Evolutionary conservation across 2,113 vertebrate species (phyloP), one percentile per base, ranked within the genome.

Genomic region (Pandion haliaetus): DNA sequence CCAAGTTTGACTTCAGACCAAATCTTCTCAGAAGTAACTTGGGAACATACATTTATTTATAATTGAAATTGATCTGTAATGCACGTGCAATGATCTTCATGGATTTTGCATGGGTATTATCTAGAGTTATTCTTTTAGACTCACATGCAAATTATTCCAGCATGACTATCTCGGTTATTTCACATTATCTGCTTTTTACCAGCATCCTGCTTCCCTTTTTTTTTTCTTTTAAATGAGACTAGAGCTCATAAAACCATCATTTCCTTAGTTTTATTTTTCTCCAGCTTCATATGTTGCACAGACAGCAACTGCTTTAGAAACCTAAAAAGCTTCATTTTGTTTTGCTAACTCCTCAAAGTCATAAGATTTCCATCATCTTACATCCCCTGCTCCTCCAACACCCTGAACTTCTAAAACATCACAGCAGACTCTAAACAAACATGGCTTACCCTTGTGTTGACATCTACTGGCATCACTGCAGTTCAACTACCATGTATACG

Each of bases 131-230:
- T 78, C 55, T 73, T 69, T 17, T 17, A 65, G 40, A 69, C 14
- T 90, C 32, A 47, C 10, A n/a, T 28, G 62, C 13, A 83, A 58
- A 78, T 76, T 86, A 78, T 36, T 70, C 10, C 34, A 81, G 34
- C 31, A 25, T 62, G 9, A 84, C 14, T 52, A 13, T 49, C 26
- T 50, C 36, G 6, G 12, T 83, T 77, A 66, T 57, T 70, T 81
- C 63, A 73, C 19, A 74, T 14, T 49, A 73, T 49, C 49, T 73
- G 24, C 13, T 58, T 89, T 70, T 58, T 14, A 20, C 17, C 10
- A 14, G 0, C 24, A 82, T 17, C 8, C 4, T 34, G 1, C 40
- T 87, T 29, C 14, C 2, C 1, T 12, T 24, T 36, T 6, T 31
- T 55, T 31, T 8, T 47, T 34, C 44, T 31, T 32, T 58, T 26